Conservation (phyloP, 2,888 invertebrate species). For the Rhopalosiphum nymphaeae region DNA sequence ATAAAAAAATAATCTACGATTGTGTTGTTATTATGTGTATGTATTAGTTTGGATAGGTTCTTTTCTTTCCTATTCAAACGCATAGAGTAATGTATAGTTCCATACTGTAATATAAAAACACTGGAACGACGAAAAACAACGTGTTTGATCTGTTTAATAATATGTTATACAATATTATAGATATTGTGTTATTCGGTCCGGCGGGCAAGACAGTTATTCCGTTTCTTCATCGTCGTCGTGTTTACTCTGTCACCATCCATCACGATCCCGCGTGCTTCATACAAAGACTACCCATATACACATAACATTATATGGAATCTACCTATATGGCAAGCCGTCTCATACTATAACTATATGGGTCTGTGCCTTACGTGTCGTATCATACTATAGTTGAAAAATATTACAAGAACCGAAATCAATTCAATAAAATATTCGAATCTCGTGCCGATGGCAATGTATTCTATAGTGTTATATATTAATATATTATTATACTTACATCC, state of each 20-base stretch:
- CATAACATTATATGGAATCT: neutral
- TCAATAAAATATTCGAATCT: neutral
- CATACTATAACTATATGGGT: neutral
- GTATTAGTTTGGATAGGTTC: neutral
- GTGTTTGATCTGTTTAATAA: neutral
- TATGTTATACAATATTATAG: neutral
- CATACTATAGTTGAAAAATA: neutral
- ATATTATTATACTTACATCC: neutral
- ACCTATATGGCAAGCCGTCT: neutral
- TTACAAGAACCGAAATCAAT: neutral
- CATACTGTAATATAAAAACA: neutral
- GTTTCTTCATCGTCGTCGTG: neutral
- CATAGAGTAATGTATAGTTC: too few species aligned
- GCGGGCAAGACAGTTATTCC: neutral
- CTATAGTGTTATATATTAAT: neutral
- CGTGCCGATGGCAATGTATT: neutral
- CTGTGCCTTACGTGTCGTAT: neutral
- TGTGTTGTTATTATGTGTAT: neutral
- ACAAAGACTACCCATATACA: neutral
- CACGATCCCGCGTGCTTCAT: neutral
- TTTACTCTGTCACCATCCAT: neutral
- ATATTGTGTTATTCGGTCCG: neutral
- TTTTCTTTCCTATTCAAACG: neutral
- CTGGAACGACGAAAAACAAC: too few species aligned
- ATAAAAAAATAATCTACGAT: neutral